phyloP scores from a whole-genome alignment of 1,140 invertebrate genomes.

The Anagrus nilaparvatae region DNA sequence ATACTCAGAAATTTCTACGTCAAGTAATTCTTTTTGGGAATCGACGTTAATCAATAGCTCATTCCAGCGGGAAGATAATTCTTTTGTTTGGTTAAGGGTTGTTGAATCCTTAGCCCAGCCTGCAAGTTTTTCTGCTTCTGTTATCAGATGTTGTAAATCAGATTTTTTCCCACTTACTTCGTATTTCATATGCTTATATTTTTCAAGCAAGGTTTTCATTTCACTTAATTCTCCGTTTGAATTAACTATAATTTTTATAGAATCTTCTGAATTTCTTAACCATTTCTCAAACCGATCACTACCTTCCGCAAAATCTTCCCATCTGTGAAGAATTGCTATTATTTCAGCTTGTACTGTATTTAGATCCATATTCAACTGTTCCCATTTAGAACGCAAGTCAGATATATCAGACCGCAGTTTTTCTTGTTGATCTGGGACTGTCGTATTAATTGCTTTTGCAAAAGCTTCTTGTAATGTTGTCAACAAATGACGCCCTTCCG shows the following conservation, averaged over 20 bases:
- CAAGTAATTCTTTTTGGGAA: slow-evolving; percentile 52
- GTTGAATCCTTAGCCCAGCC: slow-evolving; percentile 55
- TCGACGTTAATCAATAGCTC: slow-evolving; percentile 53
- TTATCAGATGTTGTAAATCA: slow-evolving; percentile 60
- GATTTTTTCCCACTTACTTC: slow-evolving; percentile 63
- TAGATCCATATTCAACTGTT: slow-evolving; percentile 69
- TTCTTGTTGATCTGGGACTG: slow-evolving; percentile 70
- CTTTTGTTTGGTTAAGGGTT: slow-evolving; percentile 51
- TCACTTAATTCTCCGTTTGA: slow-evolving; percentile 77
- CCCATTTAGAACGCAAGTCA: slow-evolving; percentile 67
- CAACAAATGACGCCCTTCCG: slow-evolving; percentile 78
- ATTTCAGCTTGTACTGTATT: slow-evolving; percentile 67
- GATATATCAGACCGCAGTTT: slow-evolving; percentile 62
- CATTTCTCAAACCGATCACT: slow-evolving; percentile 59
- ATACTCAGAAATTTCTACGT: slow-evolving; percentile 74
- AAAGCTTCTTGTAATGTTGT: slow-evolving; percentile 71
- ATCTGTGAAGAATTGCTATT: slow-evolving; percentile 63
- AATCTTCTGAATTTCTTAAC: slow-evolving; percentile 56
- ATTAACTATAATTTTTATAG: slow-evolving; percentile 50
- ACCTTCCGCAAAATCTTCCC: slow-evolving; percentile 71
- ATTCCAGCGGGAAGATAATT: slow-evolving; percentile 54
- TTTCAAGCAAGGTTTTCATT: slow-evolving; percentile 82
- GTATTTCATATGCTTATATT: slow-evolving; percentile 66
- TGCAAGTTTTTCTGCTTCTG: slow-evolving; percentile 62
- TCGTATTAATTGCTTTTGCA: slow-evolving; percentile 71